Base-by-base conservation (phyloP, 2,888 invertebrate genomes). In the Molorchus minor region DNA sequence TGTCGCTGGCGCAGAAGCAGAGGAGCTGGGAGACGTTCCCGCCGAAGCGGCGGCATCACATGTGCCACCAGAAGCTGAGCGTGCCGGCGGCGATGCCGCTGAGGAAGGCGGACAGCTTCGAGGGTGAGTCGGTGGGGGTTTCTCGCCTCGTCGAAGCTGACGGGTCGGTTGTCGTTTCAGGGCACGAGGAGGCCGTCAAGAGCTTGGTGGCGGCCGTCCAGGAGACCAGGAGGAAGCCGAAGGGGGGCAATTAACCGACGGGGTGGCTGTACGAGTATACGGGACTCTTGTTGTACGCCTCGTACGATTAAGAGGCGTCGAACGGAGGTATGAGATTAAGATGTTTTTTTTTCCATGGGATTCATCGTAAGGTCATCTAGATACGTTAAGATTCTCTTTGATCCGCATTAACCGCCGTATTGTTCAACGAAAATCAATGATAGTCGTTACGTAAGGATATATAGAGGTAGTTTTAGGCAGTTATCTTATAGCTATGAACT, bases 161-260 rank as follows among this genome's bases (percentile, higher is more conserved):
- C 8, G 10, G 29, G 33, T 3, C 33, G 33, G n/a, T 10, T 33
- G 5, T n/a, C n/a, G n/a, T 52, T 57, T 44, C 59, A 72, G 88
- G 88, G 1, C 88, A 88, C 75, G 88, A 88, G 77, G 87, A 88
- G 71, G 87, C 88, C 1, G 88, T 88, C 1, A 82, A 87, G 59
- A 87, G 87, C 21, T 77, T 88, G 47, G 88, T 88, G 3, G 87
- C 87, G 2, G 88, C 87, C 40, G 88, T 88, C 0, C 87, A 88
- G 70, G 87, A 88, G 74, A 87, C 85, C 0, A 79, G 87, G 54
- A 82, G 85, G 68, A 86, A 84, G 71, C 80, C 81, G 4, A 81
- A 81, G 60, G 71, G 75, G 4, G 76, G 77, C 15, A 78, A 78
- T 71, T 79, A 76, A 75, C 71, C 62, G 47, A 62, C 29, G 36